Conservation (phyloP, 2,888 invertebrate genomes). For the Noctua janthina region DNA sequence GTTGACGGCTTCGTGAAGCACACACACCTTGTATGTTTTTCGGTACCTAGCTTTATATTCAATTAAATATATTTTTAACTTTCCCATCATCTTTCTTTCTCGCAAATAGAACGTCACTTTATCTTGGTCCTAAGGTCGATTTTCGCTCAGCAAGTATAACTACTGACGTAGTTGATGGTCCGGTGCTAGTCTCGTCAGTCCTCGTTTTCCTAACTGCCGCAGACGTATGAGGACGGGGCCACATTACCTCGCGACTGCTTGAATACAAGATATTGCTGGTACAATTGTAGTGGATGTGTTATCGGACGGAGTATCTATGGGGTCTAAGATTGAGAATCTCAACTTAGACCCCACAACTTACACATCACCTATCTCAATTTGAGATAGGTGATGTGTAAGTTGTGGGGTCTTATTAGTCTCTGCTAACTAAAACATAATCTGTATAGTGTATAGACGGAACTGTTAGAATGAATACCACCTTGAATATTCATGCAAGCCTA, state of each 20-base stretch:
- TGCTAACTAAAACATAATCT: background rate
- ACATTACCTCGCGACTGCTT: conserved; percentile 12
- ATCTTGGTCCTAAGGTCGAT: background rate
- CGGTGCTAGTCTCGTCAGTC: conserved; percentile 35
- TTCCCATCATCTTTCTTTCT: background rate
- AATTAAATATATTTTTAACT: background rate
- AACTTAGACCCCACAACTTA: too few relatives aligned
- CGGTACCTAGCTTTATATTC: background rate
- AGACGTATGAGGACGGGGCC: conserved; percentile 19
- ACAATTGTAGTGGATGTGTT: conserved; percentile 3
- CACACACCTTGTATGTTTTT: background rate
- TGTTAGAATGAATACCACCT: background rate
- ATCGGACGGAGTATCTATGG: background rate
- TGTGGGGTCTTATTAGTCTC: background rate
- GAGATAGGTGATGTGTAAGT: background rate
- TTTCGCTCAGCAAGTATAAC: background rate
- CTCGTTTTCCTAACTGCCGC: conserved; percentile 43
- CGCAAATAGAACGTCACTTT: background rate
- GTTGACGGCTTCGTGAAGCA: background rate
- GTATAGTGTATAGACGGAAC: background rate
- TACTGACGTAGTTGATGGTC: background rate
- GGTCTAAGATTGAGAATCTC: background rate
- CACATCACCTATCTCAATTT: too few relatives aligned
- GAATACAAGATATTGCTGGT: conserved; percentile 1
- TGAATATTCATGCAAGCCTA: background rate